Base-by-base conservation (phyloP, 2,888 invertebrate species). In the Drosophila emarginata region DNA sequence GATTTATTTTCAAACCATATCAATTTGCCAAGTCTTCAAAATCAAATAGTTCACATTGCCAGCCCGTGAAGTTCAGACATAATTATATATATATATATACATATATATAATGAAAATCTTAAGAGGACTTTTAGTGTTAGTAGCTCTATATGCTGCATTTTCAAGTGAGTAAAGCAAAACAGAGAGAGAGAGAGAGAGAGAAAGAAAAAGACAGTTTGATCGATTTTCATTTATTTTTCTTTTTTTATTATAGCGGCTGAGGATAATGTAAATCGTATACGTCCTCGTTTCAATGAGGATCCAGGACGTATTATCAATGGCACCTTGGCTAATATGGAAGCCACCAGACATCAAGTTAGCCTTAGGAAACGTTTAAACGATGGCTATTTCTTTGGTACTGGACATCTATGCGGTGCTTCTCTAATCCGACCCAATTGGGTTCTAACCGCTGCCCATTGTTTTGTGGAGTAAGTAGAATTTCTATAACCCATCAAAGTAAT, bases 371-470 rank as follows among this genome's bases (percentile, higher is more conserved):
- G 90, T 14, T 59, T 76, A 6, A 87, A 81, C 61, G 85, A 87
- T 59, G 84, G 79, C 23, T 81, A 76, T 51, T 89, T 78, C 67
- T 91, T 84, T 64, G 91, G 91, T 9, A 80, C 84, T 2, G 91
- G 91, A 0, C 91, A 91, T 72, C 69, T 91, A 12, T 91, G 91
- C 51, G 91, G 91, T 2, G 91, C 90, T 3, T 69, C 90, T 0
- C 66, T 91, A 53, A 89, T 91, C 53, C 66, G 74, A 2, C 64
- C 77, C 6, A 87, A 82, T 66, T 82, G 79, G 7, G 91, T 89
- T 0, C 73, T 91, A 1, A 78, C 84, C 2, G 91, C 91, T 0
- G 91, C 91, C 0, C 91, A 91, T 75, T 91, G 91, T 40, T 89
- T 91, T 71, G 87, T 86, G n/a, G 73, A 91, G 91, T 91, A 77